A percentile compares a stretch with the other conserved stretches of the same genome.
phyloP scores from a whole-genome alignment of 2,797 vertebrate species.

The Sebastes goodei region DNA sequence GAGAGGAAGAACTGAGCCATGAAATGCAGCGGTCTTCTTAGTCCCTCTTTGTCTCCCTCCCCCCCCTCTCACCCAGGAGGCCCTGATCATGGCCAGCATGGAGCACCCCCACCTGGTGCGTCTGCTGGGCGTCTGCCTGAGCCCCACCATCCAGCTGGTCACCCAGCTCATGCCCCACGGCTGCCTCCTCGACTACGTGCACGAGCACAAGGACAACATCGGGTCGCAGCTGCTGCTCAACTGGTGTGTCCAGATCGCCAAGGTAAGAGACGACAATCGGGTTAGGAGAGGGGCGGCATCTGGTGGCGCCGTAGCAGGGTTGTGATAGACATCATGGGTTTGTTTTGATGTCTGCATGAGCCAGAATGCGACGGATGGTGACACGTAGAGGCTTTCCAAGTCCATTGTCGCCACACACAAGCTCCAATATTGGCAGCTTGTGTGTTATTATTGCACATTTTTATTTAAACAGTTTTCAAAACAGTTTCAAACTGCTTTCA shows the following conservation, averaged over 20 bases:
- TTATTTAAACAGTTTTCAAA: constrained; percentile 10
- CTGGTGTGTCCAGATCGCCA: constrained; percentile 97
- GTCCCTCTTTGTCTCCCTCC: constrained; percentile 40
- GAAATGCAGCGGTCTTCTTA: constrained; percentile 42
- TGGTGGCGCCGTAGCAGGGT: neutral
- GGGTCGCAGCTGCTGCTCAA: constrained; percentile 94
- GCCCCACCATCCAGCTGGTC: constrained; percentile 93
- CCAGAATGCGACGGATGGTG: neutral
- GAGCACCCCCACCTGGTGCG: constrained; percentile 94
- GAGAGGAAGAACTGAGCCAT: no score
- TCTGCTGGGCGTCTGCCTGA: constrained; percentile 91
- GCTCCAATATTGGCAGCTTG: neutral
- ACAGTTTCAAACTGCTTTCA: neutral
- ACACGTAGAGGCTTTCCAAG: neutral
- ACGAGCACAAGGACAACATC: constrained; percentile 96
- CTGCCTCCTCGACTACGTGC: constrained; percentile 92
- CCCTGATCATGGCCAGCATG: constrained; percentile 97
- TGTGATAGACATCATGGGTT: neutral
- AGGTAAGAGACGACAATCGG: constrained; percentile 79
- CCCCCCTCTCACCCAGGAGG: constrained; percentile 84
- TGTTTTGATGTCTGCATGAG: neutral
- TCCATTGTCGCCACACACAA: neutral
- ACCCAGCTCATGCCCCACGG: constrained; percentile 96
- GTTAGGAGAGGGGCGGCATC: neutral
- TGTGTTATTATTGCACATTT: neutral